These are phyloP conservation scores for Poeciliopsis infans DNA, from an alignment of 2,797 vertebrate genomes.

Conservation along the genomic window DNA sequence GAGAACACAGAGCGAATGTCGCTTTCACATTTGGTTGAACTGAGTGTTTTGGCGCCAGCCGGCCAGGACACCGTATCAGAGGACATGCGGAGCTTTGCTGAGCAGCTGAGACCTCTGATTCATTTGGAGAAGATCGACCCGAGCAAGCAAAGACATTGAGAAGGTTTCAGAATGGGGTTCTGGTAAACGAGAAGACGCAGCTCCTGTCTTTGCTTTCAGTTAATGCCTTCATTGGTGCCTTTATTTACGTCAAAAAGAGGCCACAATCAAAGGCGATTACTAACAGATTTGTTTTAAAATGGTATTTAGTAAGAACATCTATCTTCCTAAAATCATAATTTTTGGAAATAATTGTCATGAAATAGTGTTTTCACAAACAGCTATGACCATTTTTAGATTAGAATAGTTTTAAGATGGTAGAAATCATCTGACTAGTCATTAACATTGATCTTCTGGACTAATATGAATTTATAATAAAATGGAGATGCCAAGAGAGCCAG, in stretches of 20 bases:
- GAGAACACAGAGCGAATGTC: constrained; percentile 93
- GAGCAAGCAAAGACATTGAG: constrained; percentile 86
- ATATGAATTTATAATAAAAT: background rate
- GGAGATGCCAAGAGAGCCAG: background rate
- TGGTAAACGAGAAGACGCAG: background rate
- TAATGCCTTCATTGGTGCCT: background rate
- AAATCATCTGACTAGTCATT: background rate
- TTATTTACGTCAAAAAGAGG: background rate
- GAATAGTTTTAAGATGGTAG: background rate
- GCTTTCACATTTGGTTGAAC: constrained; percentile 93
- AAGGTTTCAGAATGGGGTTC: background rate
- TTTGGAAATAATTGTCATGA: background rate
- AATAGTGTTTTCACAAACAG: background rate
- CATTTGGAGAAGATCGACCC: constrained; percentile 98
- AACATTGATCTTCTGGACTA: background rate
- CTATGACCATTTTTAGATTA: background rate
- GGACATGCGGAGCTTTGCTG: constrained; percentile 96
- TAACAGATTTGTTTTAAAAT: background rate
- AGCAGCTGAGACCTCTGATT: constrained; percentile 95
- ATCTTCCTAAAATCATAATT: background rate
- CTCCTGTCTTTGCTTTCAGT: background rate
- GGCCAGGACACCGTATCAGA: constrained; percentile 94
- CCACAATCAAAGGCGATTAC: background rate
- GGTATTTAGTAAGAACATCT: background rate
- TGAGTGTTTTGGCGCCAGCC: constrained; percentile 90